Base-by-base conservation (phyloP, 2,797 vertebrate species). In the Sebastes kiyomatsui region DNA sequence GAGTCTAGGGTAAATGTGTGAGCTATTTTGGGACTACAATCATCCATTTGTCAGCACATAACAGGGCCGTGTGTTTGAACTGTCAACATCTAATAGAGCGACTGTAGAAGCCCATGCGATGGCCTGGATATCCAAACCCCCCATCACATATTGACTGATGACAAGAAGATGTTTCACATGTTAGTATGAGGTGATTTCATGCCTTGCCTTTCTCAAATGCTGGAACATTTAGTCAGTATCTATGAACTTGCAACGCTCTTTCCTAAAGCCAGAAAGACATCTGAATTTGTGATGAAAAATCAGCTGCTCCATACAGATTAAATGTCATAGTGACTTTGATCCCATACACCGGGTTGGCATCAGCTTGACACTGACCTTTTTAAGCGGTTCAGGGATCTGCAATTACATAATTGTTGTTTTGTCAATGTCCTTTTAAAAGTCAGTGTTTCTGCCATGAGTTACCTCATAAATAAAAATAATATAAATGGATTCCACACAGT, bases 11-110 rank as follows among this genome's bases (percentile, higher is more conserved):
- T 42, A 25, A 62, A 70, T 46, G 76, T 9, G 69, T 9, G 67
- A 70, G 81, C 71, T 92, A 84, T 90, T 89, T 87, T 84, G 4
- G 79, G 86, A 86, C 84, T 46, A 68, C 76, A 67, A 82, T 76
- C 72, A 65, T 74, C 49, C 25, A 7, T 75, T 75, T 91, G 68
- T 83, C 81, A 83, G 75, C 61, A 67, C 49, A 75, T 11, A 81
- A 79, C 23, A 72, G 62, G 23, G 69, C 6, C 1, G 1, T 4
- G 7, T 46, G 70, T 75, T 82, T 90, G 54, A 76, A 83, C 13
- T 71, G 82, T 86, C 86, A 81, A 38, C 82, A 70, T 81, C 66
- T 11, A 60, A 59, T 3, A 28, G 46, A 66, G 61, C 2, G 55
- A 68, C 30, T 33, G 27, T 23, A 72, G 18, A 73, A 3, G 46